Base-by-base conservation (phyloP, 2,113 vertebrate species). In the Hepsetus odoe region DNA sequence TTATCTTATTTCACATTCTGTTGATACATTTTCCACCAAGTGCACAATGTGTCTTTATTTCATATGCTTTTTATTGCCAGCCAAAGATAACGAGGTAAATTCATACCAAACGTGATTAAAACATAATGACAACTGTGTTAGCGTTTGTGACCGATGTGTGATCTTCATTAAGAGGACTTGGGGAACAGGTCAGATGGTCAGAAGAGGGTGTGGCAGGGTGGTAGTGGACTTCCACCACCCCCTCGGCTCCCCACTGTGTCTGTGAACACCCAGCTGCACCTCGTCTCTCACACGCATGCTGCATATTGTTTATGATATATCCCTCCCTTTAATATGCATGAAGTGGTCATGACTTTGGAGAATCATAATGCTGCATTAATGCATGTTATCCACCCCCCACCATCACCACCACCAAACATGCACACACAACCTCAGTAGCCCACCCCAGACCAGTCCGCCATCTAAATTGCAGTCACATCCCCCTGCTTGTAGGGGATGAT, bases 381-480 rank as follows among this genome's bases (percentile, higher is more conserved):
- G 88, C 85, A 88, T 86, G 86, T 66, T 46, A 35, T 12, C 61
- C 55, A 16, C 28, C 30, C 26, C 38, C 70, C 69, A n/a, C n/a
- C n/a, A n/a, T n/a, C n/a, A n/a, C n/a, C n/a, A 51, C 53, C 32
- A 33, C 12, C 55, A 22, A 42, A 38, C 35, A 55, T n/a, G 30
- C 56, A 35, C 33, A 40, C 24, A 42, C 58, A 33, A 40, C 70
- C 58, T 20, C 3, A 20, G 30, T 69, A 32, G 20, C 33, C 24
- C 61, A 65, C 71, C 51, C 40, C 74, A 81, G 83, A 84, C 53
- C 61, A 55, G 76, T 78, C 85, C 81, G 82, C 91, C 90, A 90
- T 93, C 94, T 86, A 92, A 92, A 92, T 87, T 92, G 91, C 93
- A 93, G 94, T 91, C 94, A 93, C 94, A 93, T 93, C 94, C 91